Evolutionary conservation across 2,113 vertebrate genomes (phyloP).

Genomic region (Sisor rabdophorus): DNA sequence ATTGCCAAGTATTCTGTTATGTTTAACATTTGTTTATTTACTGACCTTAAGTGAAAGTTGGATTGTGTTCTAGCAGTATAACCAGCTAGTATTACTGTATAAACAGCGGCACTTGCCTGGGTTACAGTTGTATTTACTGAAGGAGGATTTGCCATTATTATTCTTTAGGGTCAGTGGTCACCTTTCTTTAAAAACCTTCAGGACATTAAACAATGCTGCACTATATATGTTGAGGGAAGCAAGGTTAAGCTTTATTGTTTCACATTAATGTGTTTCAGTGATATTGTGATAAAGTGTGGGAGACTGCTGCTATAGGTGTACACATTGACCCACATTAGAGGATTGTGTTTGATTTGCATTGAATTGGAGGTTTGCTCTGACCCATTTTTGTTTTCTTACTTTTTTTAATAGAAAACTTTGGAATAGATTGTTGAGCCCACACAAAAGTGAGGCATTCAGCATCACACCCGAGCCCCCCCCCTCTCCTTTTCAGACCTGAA

Average conservation of each 20-base stretch:
- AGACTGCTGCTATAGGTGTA: neutral
- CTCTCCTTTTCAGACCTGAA: neutral
- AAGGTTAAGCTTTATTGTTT: neutral
- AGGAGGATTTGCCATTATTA: neutral
- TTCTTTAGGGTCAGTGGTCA: neutral
- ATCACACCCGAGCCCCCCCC: neutral
- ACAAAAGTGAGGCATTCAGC: slow-evolving; percentile 35
- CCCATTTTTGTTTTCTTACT: neutral
- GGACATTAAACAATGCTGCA: neutral
- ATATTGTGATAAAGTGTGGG: neutral
- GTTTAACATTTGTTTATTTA: neutral
- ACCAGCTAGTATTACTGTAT: neutral
- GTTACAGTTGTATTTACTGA: neutral
- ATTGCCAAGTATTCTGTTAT: neutral
- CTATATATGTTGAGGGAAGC: neutral
- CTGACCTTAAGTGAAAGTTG: neutral
- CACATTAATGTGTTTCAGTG: neutral
- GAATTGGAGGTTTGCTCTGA: neutral
- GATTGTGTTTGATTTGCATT: neutral
- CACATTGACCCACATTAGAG: slow-evolving; percentile 12
- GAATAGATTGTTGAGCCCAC: slow-evolving; percentile 7
- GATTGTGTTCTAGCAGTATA: neutral
- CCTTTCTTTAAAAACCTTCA: neutral
- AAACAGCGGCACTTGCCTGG: neutral
- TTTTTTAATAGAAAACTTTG: neutral